Evolutionary conservation across 2,113 vertebrate genomes (phyloP), one percentile per base, ranked within the genome.

Genomic region (Aplodontia rufa): DNA sequence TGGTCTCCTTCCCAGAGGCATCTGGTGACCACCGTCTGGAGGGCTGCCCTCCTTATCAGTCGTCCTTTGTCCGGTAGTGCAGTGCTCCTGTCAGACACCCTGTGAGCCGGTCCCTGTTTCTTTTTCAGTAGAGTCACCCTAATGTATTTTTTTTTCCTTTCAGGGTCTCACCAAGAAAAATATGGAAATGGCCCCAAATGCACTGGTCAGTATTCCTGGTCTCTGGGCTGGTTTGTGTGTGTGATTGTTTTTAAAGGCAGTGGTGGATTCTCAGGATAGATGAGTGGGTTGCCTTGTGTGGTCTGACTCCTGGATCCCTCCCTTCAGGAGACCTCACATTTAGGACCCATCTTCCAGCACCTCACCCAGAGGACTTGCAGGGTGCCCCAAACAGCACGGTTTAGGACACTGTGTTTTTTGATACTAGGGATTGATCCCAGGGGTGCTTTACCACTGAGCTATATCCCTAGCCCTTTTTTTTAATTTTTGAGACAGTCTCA

Each of bases 141-240:
- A 42, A 68, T 89, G 32, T 81, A 12, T 96, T 7, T 84, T n/a
- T n/a, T 83, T 93, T 96, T 58, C 76, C n/a, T 97, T 97, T 19
- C 92, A 99, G 98, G 12, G 8, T 87, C 13, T 68, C 72, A 0
- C 3, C 88, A 0, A 68, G 37, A 96, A 66, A 98, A 98, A 12
- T 26, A 13, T 1, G 81, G 2, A 24, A 32, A 32, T 17, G 78
- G 3, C 51, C 0, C 10, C 79, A 94, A 93, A 91, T 47, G 51
- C 0, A 72, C 94, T 12, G 98, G 98, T 98, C 95, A 98, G 97
- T 88, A 42, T 76, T 30, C 51, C 12, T 22, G 71, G 60, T 8
- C 11, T 55, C 47, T 14, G 35, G 35, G 3, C 75, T 30, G 1
- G 26, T 69, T 75, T 26, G 64, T 1, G 72, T 26, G 37, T 22